Percentiles rank a stretch among this genome's conserved stretches.
These are phyloP conservation scores for Picathartes gymnocephalus DNA, from an alignment of 2,113 vertebrate species.

Conservation along the genomic window DNA sequence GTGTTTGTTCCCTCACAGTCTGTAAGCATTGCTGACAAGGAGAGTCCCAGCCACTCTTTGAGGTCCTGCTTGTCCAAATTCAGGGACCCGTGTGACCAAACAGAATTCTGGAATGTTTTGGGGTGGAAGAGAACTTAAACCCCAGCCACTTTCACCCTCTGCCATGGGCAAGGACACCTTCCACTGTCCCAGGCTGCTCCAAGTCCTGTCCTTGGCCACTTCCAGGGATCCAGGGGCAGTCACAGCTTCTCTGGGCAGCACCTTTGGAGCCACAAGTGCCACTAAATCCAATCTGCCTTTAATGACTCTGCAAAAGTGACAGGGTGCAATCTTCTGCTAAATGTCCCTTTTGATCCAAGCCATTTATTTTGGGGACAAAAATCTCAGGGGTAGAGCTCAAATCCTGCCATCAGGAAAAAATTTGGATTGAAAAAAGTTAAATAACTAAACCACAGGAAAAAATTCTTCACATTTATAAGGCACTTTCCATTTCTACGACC, in stretches of 20 bases:
- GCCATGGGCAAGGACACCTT: not conserved
- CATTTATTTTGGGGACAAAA: not conserved
- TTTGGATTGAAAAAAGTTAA: not conserved
- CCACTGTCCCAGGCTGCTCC: fast-evolving
- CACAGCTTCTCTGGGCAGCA: not conserved
- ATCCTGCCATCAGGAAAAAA: not conserved
- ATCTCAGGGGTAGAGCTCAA: not conserved
- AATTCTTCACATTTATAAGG: not conserved
- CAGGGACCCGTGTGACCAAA: not conserved
- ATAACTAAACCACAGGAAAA: not conserved
- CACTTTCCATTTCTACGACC: not conserved
- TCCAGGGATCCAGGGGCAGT: not conserved
- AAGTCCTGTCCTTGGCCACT: not conserved
- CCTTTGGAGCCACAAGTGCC: not conserved
- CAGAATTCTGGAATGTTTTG: not conserved
- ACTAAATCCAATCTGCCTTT: not conserved
- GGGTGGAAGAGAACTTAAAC: not conserved
- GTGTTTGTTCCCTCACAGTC: not conserved
- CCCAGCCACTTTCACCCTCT: not conserved
- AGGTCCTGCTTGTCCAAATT: not conserved
- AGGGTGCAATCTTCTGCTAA: fast-evolving
- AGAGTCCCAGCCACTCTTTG: not conserved
- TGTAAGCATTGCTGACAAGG: not conserved
- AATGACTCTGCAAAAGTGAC: not conserved
- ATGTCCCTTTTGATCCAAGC: not conserved